phyloP scores from a whole-genome alignment of 2,888 invertebrate species.

The Lasioglossum vierecki region DNA sequence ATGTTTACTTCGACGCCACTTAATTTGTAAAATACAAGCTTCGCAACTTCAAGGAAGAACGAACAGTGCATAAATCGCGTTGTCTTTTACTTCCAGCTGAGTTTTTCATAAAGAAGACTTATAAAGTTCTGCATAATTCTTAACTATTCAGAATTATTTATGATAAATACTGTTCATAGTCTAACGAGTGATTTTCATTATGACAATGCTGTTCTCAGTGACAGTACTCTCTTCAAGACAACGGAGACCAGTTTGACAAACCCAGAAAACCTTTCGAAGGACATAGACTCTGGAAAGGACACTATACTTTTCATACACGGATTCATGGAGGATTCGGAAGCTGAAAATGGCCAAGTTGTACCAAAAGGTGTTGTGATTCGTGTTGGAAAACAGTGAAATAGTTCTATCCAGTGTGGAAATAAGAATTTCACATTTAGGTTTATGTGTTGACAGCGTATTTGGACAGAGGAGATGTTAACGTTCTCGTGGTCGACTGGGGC shows the following conservation, averaged over 20 bases:
- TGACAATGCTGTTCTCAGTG: slow-evolving; percentile 15
- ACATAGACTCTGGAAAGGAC: slow-evolving; percentile 11
- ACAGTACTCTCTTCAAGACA: slow-evolving; percentile 5
- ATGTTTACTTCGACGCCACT: background rate
- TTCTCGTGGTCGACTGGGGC: slow-evolving; percentile 76
- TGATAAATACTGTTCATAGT: no score
- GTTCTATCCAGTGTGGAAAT: background rate
- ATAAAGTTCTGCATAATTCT: background rate
- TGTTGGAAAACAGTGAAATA: no score
- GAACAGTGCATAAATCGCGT: background rate
- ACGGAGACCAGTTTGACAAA: background rate
- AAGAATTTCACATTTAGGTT: background rate
- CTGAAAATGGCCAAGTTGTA: slow-evolving; percentile 14
- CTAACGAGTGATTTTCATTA: background rate
- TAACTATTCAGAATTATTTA: background rate
- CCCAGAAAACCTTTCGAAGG: background rate
- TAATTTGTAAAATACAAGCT: background rate
- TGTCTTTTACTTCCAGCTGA: background rate
- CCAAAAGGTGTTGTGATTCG: slow-evolving; percentile 27
- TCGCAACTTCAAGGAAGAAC: background rate
- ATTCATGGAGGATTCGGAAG: slow-evolving; percentile 30
- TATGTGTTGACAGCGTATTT: slow-evolving; percentile 68
- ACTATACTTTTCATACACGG: slow-evolving; percentile 53
- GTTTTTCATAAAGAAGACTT: no score
- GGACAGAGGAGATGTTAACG: slow-evolving; percentile 69